Evolutionary conservation across 2,797 vertebrate species (phyloP), one percentile per base, ranked within the genome.

Genomic region (Hydrophis major): DNA sequence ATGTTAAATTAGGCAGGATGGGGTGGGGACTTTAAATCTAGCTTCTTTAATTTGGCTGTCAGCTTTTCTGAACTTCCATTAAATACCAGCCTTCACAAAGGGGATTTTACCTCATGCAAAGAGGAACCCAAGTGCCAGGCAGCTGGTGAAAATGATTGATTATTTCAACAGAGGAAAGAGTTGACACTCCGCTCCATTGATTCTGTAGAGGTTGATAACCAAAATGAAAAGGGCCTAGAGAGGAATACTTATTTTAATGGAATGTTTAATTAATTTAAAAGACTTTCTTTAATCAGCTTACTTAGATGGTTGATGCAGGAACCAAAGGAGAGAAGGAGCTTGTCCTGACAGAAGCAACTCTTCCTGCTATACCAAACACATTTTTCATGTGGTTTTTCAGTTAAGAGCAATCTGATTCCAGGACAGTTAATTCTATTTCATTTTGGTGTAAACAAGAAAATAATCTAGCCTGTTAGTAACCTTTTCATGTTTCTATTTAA

Each of bases 371-470:
- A 55, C 25, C 59, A 50, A 89, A 28, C 14, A 22, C 3, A 47
- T 86, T 55, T 18, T 8, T 12, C 20, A 86, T 92, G 6, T 18
- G 66, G 8, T 28, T 1, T 2, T 11, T 90, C 87, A n/a, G 89
- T 57, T 63, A 50, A 32, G 87, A n/a, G 14, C 0, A 28, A 87
- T 91, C 89, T 57, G 25, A 93, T 2, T 94, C 78, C 89, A 22
- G 61, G 88, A 61, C 55, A 90, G 18, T 90, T 14, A 86, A 22
- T 89, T 92, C 94, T 56, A 20, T 22, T 93, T 92, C 86, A 10
- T 1, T 93, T 88, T 87, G 0, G 0, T 93, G 89, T 56, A 74
- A 95, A 86, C 89, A 87, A 92, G 0, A 59, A 27, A 47, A 94
- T 53, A 93, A 92, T 86, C 69, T 93, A 47, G 60, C 11, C 0